Conservation (phyloP, 2,888 invertebrate species). For the Pseudococcus viburni region DNA sequence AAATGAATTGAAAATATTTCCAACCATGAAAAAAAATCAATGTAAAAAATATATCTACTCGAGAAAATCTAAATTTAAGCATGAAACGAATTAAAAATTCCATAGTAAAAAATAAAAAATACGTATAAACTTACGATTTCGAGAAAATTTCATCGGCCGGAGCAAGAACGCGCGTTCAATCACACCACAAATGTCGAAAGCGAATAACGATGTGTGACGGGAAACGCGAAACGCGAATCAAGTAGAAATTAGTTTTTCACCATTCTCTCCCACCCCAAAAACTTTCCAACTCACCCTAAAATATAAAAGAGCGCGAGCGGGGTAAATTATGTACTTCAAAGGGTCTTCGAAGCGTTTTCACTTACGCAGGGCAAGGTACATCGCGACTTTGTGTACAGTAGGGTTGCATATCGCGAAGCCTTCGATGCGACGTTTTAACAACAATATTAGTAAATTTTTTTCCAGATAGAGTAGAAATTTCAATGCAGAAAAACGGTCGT, state of each 20-base stretch:
- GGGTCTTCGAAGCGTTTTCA: slow-evolving; percentile 41
- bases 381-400: not conserved
- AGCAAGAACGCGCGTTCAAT: slow-evolving; percentile 41
- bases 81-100: not conserved
- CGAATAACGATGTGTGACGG: slow-evolving; percentile 61
- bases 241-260: slow-evolving; percentile 59
- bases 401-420: not conserved
- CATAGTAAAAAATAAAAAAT: not conserved
- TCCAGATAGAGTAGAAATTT: not conserved
- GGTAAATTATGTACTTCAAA: slow-evolving; percentile 29
- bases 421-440: slow-evolving; percentile 2
- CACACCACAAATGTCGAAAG: slow-evolving; percentile 54
- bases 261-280: slow-evolving; percentile 45
- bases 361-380: slow-evolving; percentile 21
- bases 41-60: not conserved
- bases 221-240: slow-evolving; percentile 31
- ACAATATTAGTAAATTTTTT: not conserved
- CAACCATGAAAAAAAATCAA: not conserved
- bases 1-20: not conserved
- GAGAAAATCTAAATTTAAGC: not conserved
- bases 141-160: not conserved
- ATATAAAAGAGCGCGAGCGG: not conserved
- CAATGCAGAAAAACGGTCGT: not conserved
- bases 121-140: not conserved
- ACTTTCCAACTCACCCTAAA: slow-evolving; percentile 30